phyloP scores from a whole-genome alignment of 2,888 invertebrate species.

The Chesias legatella region DNA sequence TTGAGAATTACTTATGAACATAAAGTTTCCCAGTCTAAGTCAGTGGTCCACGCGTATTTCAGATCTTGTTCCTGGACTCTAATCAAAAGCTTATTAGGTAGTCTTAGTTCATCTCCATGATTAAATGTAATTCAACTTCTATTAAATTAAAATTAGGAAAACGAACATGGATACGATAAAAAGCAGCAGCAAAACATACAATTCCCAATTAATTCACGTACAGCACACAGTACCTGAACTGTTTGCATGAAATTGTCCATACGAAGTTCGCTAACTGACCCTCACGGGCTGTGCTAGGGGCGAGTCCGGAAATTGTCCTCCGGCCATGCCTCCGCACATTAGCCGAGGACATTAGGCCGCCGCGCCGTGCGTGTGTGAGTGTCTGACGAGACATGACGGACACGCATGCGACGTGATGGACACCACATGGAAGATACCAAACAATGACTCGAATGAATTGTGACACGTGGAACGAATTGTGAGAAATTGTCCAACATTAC shows the following conservation, averaged over 20 bases:
- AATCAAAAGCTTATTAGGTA: too few relatives aligned
- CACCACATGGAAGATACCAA: constrained; percentile 34
- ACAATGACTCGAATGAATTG: constrained; percentile 50
- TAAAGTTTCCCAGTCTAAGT: too few relatives aligned
- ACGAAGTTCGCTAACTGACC: constrained; percentile 14
- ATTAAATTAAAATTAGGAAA: too few relatives aligned
- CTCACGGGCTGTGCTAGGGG: constrained; percentile 37
- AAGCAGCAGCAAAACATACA: too few relatives aligned
- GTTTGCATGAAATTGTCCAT: background rate
- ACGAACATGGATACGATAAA: too few relatives aligned
- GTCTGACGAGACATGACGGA: constrained; percentile 43
- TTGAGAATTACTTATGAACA: too few relatives aligned
- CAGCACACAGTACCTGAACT: too few relatives aligned
- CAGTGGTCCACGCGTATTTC: too few relatives aligned
- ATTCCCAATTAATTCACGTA: too few relatives aligned
- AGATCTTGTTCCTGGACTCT: too few relatives aligned
- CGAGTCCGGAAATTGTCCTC: constrained; percentile 75
- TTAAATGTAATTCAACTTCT: too few relatives aligned
- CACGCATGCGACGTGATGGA: constrained; percentile 54
- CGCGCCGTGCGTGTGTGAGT: constrained; percentile 48
- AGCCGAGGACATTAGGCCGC: constrained; percentile 68
- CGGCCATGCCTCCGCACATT: constrained; percentile 68
- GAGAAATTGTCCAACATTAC: constrained; percentile 12
- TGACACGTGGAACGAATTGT: constrained; percentile 30
- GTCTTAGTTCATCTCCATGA: too few relatives aligned